Conservation (phyloP, 2,113 vertebrate genomes). For the Coracopsis vasa region DNA sequence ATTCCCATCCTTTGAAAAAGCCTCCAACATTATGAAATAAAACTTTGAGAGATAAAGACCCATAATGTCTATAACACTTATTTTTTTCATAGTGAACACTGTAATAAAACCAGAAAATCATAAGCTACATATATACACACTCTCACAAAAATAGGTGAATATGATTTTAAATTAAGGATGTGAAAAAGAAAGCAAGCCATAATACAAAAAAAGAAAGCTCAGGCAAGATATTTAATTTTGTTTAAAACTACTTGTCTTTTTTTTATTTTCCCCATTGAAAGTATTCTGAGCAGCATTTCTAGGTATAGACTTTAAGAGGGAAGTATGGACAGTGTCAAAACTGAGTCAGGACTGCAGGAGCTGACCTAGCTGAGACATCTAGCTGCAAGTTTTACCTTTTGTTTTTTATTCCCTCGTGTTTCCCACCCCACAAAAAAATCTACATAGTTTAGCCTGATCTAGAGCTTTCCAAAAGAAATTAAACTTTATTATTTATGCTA, state of each 20-base stretch:
- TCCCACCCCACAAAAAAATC: not conserved
- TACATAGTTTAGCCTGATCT: not conserved
- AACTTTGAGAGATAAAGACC: not conserved
- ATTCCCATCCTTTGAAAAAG: not conserved
- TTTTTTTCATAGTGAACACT: not conserved
- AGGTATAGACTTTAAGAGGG: not conserved
- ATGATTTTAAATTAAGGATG: not conserved
- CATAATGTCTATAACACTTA: not conserved
- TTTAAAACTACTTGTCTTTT: not conserved
- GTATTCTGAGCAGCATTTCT: not conserved
- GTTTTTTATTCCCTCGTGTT: not conserved
- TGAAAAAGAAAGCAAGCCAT: not conserved
- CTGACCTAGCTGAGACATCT: not conserved
- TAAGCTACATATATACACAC: not conserved
- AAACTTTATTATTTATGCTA: not conserved
- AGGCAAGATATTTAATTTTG: not conserved
- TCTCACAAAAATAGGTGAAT: not conserved
- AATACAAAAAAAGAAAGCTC: not conserved
- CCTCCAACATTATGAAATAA: not conserved
- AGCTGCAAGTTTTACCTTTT: not conserved
- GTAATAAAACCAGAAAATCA: not conserved
- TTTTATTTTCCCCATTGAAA: not conserved
- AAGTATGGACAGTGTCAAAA: not conserved
- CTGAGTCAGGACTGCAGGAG: not conserved
- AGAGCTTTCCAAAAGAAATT: not conserved